Evolutionary conservation across 2,888 invertebrate genomes (phyloP).

Genomic region (Conops quadrifasciatus): DNA sequence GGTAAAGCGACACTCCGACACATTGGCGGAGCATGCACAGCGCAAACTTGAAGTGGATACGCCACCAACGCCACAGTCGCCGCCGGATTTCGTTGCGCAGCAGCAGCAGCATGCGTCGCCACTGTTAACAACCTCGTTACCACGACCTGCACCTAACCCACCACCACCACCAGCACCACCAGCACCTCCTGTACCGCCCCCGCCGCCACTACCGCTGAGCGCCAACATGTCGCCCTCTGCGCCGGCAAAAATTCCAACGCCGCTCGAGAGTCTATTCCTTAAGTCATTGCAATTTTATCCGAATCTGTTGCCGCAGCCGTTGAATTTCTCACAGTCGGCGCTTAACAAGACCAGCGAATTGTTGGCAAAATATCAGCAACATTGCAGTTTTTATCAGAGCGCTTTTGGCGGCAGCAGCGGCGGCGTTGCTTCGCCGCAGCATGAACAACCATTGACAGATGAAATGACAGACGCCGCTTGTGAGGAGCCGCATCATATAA

Average conservation of each 20-base stretch:
- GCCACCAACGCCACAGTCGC: slow-evolving; percentile 48
- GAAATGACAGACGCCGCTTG: slow-evolving; percentile 17
- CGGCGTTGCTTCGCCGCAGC: slow-evolving; percentile 34
- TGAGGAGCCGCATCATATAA: slow-evolving; percentile 49
- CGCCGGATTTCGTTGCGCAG: slow-evolving; percentile 31
- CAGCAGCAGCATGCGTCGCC: not conserved
- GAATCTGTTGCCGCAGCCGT: slow-evolving; percentile 61
- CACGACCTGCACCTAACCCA: too few species aligned
- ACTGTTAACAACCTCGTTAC: slow-evolving; percentile 3
- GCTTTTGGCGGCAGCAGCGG: slow-evolving; percentile 43
- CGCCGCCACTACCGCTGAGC: not conserved
- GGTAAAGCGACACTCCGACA: slow-evolving; percentile 36
- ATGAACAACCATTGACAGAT: slow-evolving; percentile 24
- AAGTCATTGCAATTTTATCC: slow-evolving; percentile 65
- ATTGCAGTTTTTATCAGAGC: slow-evolving; percentile 60
- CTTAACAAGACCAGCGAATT: slow-evolving; percentile 63
- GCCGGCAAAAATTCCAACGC: slow-evolving; percentile 54
- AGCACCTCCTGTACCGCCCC: slow-evolving; percentile 9
- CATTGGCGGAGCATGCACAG: slow-evolving; percentile 43
- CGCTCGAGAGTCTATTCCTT: slow-evolving; percentile 63
- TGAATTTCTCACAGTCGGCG: slow-evolving; percentile 65
- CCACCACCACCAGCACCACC: not conserved
- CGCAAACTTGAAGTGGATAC: slow-evolving; percentile 30
- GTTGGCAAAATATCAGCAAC: slow-evolving; percentile 64
- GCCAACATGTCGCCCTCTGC: not conserved